These are phyloP conservation scores for Psilopogon haemacephalus DNA, from an alignment of 2,113 vertebrate species.

Conservation along the genomic window DNA sequence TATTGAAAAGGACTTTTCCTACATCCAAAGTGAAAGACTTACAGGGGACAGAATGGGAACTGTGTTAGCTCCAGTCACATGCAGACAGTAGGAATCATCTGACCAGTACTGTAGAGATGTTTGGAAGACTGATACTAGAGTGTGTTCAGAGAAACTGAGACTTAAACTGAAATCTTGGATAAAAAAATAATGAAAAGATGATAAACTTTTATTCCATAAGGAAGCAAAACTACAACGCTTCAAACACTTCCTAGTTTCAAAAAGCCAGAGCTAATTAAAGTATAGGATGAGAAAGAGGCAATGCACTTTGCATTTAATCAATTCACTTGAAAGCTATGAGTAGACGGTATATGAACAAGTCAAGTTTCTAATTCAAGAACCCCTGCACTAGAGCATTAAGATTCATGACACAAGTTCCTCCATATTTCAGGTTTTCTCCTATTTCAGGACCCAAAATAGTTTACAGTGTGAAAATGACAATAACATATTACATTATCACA, in stretches of 20 bases:
- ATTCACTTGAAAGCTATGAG: not conserved
- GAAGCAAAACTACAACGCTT: not conserved
- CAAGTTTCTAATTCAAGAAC: not conserved
- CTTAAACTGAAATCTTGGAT: not conserved
- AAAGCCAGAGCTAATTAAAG: not conserved
- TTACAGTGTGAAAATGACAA: not conserved
- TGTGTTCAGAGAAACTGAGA: not conserved
- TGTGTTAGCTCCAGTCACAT: not conserved
- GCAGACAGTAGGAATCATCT: not conserved
- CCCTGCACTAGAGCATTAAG: not conserved
- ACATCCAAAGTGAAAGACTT: not conserved
- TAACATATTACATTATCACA: not conserved
- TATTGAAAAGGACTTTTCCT: not conserved
- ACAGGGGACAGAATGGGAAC: not conserved
- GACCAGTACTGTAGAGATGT: not conserved
- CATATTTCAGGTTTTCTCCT: not conserved
- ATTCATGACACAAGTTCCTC: not conserved
- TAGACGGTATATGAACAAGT: not conserved
- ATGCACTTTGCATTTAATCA: not conserved
- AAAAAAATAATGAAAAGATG: rapidly evolving
- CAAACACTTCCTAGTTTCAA: not conserved
- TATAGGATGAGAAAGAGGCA: not conserved
- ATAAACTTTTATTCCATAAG: not conserved
- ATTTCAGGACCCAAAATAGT: not conserved
- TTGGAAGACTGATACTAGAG: not conserved